Evolutionary conservation across 2,797 vertebrate genomes (phyloP).

Genomic region (Tokudaia tokunoshimensis): DNA sequence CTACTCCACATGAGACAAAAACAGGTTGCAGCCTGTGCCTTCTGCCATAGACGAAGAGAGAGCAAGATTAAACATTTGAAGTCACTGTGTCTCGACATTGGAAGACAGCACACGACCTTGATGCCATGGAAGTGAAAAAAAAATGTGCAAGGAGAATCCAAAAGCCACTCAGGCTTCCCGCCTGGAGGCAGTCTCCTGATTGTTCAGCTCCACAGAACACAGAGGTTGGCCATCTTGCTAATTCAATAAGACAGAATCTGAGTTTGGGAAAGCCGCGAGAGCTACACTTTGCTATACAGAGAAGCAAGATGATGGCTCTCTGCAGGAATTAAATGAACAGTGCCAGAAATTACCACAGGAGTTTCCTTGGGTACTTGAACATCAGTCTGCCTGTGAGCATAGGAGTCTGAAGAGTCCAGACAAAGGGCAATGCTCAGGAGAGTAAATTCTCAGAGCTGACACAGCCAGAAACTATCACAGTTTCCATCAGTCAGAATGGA

Average conservation of each 20-base stretch:
- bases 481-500: background rate
- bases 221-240: conserved; percentile 29
- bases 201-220: conserved; percentile 8
- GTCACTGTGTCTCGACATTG: background rate
- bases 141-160: conserved; percentile 6
- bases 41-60: conserved; percentile 54
- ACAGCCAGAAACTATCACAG: background rate
- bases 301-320: background rate
- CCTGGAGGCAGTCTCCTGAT: conserved; percentile 16
- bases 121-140: background rate
- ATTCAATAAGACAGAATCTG: conserved; percentile 58
- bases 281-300: background rate
- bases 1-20: background rate
- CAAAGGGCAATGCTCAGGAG: background rate
- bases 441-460: background rate
- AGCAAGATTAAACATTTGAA: background rate
- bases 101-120: background rate
- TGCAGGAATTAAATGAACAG: background rate
- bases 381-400: background rate
- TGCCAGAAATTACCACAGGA: background rate
- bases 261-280: background rate
- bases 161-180: conserved; percentile 40
- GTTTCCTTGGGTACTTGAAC: background rate
- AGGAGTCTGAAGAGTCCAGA: background rate
- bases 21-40: background rate